A percentile compares a stretch with the other conserved stretches of the same genome.
These are phyloP conservation scores for Bicyclus anynana DNA, from an alignment of 1,140 invertebrate species.

Conservation along the genomic window DNA sequence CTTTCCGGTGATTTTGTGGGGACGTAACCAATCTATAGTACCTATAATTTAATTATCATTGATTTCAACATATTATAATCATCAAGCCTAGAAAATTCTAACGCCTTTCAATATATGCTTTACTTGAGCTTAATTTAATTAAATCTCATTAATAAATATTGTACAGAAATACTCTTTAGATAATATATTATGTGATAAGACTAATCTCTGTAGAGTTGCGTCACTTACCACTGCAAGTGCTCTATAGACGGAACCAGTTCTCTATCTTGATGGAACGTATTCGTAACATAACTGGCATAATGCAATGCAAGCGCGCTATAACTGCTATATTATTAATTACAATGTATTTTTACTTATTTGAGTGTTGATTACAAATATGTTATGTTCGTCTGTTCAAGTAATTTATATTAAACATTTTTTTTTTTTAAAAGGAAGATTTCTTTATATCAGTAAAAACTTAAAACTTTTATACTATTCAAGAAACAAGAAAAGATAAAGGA, in stretches of 20 bases:
- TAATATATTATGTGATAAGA: conserved; percentile 2
- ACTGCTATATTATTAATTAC: neutral
- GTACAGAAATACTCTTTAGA: neutral
- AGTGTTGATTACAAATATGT: neutral
- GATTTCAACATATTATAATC: too few relatives aligned
- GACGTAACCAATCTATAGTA: too few relatives aligned
- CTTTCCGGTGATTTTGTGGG: too few relatives aligned
- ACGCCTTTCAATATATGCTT: too few relatives aligned
- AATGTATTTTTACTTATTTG: neutral
- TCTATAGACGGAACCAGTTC: conserved; percentile 4
- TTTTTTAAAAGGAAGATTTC: too few relatives aligned
- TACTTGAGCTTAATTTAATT: neutral
- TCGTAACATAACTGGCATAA: too few relatives aligned
- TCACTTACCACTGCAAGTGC: neutral
- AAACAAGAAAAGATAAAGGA: too few relatives aligned
- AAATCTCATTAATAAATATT: neutral
- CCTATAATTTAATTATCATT: too few relatives aligned
- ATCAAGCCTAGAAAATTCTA: too few relatives aligned
- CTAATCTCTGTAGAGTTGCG: neutral
- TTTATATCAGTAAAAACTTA: too few relatives aligned
- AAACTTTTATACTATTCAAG: too few relatives aligned
- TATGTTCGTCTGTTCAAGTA: neutral
- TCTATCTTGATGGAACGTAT: conserved; percentile 2
- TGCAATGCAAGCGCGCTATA: neutral
- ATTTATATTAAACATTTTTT: too few relatives aligned